Base-by-base conservation (phyloP, 2,888 invertebrate genomes). In the Hetaerina titia region DNA sequence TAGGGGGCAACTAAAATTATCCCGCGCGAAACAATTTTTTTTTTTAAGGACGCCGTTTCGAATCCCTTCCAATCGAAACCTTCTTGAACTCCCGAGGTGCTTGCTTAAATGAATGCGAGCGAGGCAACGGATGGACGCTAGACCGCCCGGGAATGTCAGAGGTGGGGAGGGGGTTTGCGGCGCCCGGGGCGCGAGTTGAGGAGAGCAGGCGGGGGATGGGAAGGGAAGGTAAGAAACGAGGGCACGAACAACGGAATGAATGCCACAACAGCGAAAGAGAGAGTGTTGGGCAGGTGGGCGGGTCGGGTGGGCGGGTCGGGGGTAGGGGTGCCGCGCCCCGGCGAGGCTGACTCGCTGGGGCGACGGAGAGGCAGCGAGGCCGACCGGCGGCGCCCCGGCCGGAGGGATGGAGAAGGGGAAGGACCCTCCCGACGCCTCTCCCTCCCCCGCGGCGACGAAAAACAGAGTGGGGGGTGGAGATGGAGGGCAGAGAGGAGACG, bases 211-310 rank as follows among this genome's bases (percentile, higher is more conserved):
- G 81, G n/a, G 5, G 22, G 11, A 15, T 31, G 31, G 15, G 22
- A 31, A 31, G 81, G 81, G 13, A 13, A 31, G n/a, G 31, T 17
- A 13, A n/a, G 69, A 92, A 92, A 92, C 92, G 92, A 74, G 92
- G 92, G 90, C 90, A 90, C 45, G 64, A 90, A 92, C 69, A 64
- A 74, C 64, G 45, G 45, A 64, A 92, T 69, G 45, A 64, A 74
- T 45, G 45, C 60, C 90, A 13, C 58, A n/a, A 31, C 31, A 25
- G 69, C 92, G 69, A 92, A 92, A 92, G 92, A 92, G 92, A 92
- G 92, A 92, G 92, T 92, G 64, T 22, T 56, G 45, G 45, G 45
- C 45, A 45, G 31, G 81, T 31, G 81, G 81, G 13, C 11, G 31
- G 81, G 69, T 22, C 22, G 22, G 69, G 64, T 64, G 64, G 90